phyloP scores from a whole-genome alignment of 2,888 invertebrate genomes.

The Tiliacea citrago region DNA sequence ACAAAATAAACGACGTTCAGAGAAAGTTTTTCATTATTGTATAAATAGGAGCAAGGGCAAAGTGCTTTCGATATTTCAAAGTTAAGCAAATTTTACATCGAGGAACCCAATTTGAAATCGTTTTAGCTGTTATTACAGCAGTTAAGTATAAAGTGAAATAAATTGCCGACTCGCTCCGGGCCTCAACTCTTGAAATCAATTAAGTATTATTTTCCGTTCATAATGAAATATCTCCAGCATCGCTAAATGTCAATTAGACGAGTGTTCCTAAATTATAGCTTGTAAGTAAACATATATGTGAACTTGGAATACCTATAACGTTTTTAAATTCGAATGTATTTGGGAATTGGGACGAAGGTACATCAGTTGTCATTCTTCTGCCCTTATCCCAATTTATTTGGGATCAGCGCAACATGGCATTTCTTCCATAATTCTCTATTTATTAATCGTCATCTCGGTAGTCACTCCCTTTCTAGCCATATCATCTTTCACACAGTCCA shows the following conservation, averaged over 20 bases:
- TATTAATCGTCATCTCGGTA: too few relatives aligned
- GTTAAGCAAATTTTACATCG: slow-evolving; percentile 49
- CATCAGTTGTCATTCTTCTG: too few relatives aligned
- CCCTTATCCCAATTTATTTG: too few relatives aligned
- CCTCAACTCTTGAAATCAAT: slow-evolving; percentile 73
- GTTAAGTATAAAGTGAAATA: slow-evolving; percentile 75
- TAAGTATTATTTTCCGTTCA: slow-evolving; percentile 60
- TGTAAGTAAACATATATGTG: slow-evolving; percentile 31
- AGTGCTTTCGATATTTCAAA: slow-evolving; percentile 56
- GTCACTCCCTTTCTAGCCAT: too few relatives aligned
- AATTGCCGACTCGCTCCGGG: slow-evolving; percentile 68
- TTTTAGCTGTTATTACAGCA: slow-evolving; percentile 59
- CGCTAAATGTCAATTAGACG: slow-evolving; percentile 57
- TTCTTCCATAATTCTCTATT: too few relatives aligned
- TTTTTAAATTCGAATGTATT: slow-evolving; percentile 20
- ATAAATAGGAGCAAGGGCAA: slow-evolving; percentile 5
- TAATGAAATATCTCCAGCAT: slow-evolving; percentile 72
- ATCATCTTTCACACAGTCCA: too few relatives aligned
- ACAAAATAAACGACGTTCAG: slow-evolving; percentile 3
- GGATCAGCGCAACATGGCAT: too few relatives aligned
- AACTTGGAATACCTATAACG: slow-evolving; percentile 13
- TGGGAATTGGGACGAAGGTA: too few relatives aligned
- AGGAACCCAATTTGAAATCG: slow-evolving; percentile 60
- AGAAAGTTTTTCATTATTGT: slow-evolving; percentile 9
- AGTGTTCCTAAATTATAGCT: slow-evolving; percentile 46